Evolutionary conservation across 2,888 invertebrate genomes (phyloP).

Genomic region (Chrysolina haemoptera): DNA sequence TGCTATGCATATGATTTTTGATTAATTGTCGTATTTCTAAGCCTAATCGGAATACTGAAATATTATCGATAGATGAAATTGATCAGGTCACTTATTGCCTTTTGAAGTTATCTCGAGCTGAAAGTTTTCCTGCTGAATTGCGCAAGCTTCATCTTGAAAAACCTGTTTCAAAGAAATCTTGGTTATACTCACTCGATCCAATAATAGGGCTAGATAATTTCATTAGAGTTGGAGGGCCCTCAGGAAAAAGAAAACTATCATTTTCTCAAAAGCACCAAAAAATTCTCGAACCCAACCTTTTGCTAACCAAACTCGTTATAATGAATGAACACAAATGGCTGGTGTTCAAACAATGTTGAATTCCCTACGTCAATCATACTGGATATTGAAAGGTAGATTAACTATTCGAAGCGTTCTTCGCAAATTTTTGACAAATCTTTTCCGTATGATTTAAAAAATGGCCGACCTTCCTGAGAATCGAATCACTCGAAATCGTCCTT

Average conservation of each 20-base stretch:
- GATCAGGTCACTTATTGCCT: not conserved
- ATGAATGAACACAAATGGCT: slow-evolving; percentile 17
- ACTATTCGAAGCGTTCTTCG: too few relatives aligned
- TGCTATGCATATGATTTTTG: too few relatives aligned
- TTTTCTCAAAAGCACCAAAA: slow-evolving; percentile 40
- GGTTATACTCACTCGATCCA: too few relatives aligned
- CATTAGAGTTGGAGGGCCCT: slow-evolving; percentile 46
- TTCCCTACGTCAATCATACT: slow-evolving; percentile 42
- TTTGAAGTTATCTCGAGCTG: slow-evolving; percentile 3
- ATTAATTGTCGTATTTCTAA: too few relatives aligned
- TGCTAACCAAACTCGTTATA: slow-evolving; percentile 43
- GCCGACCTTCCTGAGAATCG: too few relatives aligned
- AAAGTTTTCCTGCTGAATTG: slow-evolving; percentile 14
- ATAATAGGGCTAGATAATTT: slow-evolving; percentile 27
- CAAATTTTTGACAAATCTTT: slow-evolving; percentile 37
- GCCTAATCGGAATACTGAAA: too few relatives aligned
- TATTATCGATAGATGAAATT: too few relatives aligned
- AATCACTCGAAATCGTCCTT: slow-evolving; percentile 43
- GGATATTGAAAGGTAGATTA: too few relatives aligned
- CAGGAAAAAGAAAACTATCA: slow-evolving; percentile 37
- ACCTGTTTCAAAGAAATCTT: not conserved
- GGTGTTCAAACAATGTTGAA: slow-evolving; percentile 37
- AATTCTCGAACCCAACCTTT: slow-evolving; percentile 39
- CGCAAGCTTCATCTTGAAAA: slow-evolving; percentile 27
- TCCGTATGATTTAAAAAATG: slow-evolving; percentile 37